Conservation (phyloP, 2,888 invertebrate species). For the Calameuta filiformis region DNA sequence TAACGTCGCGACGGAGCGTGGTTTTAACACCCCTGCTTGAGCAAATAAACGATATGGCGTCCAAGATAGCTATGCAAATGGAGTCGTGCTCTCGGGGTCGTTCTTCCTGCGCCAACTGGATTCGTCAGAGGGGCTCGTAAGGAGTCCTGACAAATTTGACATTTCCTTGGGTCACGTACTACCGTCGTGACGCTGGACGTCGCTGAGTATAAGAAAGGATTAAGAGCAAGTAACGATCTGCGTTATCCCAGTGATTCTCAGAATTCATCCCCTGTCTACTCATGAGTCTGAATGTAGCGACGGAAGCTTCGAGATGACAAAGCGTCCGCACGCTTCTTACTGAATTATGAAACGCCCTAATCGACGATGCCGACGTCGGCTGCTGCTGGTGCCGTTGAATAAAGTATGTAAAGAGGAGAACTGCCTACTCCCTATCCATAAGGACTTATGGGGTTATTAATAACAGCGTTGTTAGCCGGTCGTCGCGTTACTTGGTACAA, state of each 20-base stretch:
- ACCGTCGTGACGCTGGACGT: not conserved
- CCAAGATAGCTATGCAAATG: conserved; percentile 46
- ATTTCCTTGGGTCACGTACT: conserved; percentile 15
- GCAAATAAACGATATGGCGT: conserved; percentile 35
- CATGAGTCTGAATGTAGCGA: not conserved
- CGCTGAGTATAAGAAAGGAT: not conserved
- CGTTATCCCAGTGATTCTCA: not conserved
- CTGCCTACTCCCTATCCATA: not conserved
- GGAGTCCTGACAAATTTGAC: conserved; percentile 38
- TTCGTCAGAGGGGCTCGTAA: conserved; percentile 39
- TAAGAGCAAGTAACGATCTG: not conserved
- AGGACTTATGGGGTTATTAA: conserved; percentile 48
- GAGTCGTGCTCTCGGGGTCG: conserved; percentile 15
- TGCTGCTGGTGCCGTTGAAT: not conserved
- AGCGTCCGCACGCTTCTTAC: not conserved
- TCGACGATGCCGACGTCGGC: not conserved
- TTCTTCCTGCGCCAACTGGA: conserved; percentile 12
- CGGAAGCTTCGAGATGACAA: not conserved
- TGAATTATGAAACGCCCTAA: conserved; percentile 5
- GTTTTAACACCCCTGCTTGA: conserved; percentile 31
- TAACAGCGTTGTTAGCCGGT: conserved; percentile 1
- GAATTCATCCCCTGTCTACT: not conserved
- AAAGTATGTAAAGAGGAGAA: not conserved
- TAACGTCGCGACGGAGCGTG: conserved; percentile 29
- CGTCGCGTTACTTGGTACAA: not conserved